A percentile compares a stretch with the other conserved stretches of the same genome.
Conservation (phyloP, 2,888 invertebrate genomes). For the Amorpha juglandis region DNA sequence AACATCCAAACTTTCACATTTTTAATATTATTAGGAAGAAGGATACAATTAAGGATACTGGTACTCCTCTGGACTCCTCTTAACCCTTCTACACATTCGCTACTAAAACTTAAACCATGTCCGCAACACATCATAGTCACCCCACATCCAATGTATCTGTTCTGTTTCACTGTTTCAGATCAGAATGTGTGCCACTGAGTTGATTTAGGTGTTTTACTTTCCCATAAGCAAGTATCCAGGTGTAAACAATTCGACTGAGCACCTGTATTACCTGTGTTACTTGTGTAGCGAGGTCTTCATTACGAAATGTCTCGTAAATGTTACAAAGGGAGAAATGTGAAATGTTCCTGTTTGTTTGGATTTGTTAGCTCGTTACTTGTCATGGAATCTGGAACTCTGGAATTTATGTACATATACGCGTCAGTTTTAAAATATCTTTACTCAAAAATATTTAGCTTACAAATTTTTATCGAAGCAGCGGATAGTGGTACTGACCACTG, state of each 20-base stretch:
- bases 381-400: conserved; percentile 17
- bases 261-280: conserved; percentile 6
- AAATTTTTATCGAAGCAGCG: too few species aligned
- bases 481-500: too few species aligned
- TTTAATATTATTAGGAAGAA: too few species aligned
- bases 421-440: neutral
- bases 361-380: conserved; percentile 26
- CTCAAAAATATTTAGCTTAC: too few species aligned
- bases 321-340: conserved; percentile 29
- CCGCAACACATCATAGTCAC: neutral
- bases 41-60: too few species aligned
- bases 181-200: conserved; percentile 26
- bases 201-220: conserved; percentile 28
- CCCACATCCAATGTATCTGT: neutral
- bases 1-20: too few species aligned
- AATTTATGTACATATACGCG: neutral
- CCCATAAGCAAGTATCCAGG: conserved; percentile 26
- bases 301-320: conserved; percentile 26
- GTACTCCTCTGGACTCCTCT: too few species aligned
- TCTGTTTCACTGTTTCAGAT: conserved; percentile 21
- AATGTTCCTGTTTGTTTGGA: conserved; percentile 26
- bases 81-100: too few species aligned
- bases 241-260: conserved; percentile 26
- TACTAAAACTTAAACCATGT: neutral
- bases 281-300: conserved; percentile 21